These are phyloP conservation scores for Trichogramma pretiosum DNA, from an alignment of 1,140 invertebrate genomes.

Conservation along the genomic window DNA sequence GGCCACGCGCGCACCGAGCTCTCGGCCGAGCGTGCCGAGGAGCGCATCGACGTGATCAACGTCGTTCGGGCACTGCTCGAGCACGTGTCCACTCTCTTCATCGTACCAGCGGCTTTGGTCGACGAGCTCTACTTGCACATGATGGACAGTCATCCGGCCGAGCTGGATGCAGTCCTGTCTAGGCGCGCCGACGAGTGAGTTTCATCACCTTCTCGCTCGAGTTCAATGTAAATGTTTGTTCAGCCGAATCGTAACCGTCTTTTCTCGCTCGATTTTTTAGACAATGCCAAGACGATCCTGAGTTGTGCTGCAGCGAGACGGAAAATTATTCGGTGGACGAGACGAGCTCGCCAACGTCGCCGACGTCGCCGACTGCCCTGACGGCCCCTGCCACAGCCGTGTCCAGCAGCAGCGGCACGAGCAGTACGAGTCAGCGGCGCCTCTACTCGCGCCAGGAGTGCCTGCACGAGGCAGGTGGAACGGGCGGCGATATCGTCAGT, in stretches of 20 bases:
- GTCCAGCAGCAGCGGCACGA: slow-evolving; percentile 6
- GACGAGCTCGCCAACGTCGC: slow-evolving; percentile 23
- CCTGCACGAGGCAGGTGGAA: slow-evolving; percentile 61
- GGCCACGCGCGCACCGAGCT: slow-evolving; percentile 53
- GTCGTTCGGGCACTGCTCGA: slow-evolving; percentile 76
- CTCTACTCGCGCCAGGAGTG: slow-evolving; percentile 60
- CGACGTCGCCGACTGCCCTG: slow-evolving; percentile 9
- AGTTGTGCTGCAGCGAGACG: slow-evolving; percentile 35
- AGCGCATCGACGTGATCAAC: slow-evolving; percentile 80
- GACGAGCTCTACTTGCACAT: slow-evolving; percentile 79
- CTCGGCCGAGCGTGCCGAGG: slow-evolving; percentile 63
- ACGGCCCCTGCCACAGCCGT: slow-evolving; percentile 8
- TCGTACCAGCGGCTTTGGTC: slow-evolving; percentile 66
- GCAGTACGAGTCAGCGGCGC: background rate
- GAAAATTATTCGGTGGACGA: slow-evolving; percentile 38
- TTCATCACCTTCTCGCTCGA: background rate
- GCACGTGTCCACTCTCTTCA: slow-evolving; percentile 66
- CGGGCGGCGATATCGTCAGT: slow-evolving; percentile 47
- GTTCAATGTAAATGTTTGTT: too few relatives aligned
- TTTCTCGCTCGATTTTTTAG: slow-evolving; percentile 18
- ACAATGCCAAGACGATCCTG: slow-evolving; percentile 37
- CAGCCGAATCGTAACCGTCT: too few relatives aligned
- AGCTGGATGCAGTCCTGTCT: slow-evolving; percentile 54
- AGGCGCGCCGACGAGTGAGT: slow-evolving; percentile 53
- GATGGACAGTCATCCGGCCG: slow-evolving; percentile 72